Evolutionary conservation across 2,113 vertebrate genomes (phyloP).

Genomic region (human): DNA sequence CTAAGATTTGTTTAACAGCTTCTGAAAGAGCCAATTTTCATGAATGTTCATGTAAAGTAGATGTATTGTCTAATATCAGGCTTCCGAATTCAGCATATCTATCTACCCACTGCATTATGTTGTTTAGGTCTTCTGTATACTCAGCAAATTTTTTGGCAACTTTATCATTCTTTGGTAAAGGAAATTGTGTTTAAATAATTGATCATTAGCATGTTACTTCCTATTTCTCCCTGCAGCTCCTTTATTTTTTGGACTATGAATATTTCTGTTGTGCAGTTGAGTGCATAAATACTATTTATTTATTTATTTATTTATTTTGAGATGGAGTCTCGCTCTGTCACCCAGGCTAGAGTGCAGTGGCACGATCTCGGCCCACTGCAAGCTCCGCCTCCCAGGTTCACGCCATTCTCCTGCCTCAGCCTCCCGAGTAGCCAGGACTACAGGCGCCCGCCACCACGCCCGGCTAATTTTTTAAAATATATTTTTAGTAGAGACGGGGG

Average conservation of each 20-base stretch:
- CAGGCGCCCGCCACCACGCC: too few relatives aligned
- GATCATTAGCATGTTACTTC: neutral
- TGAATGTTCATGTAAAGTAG: neutral
- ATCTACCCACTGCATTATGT: neutral
- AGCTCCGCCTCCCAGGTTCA: too few relatives aligned
- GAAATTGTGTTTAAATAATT: neutral
- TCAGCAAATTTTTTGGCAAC: neutral
- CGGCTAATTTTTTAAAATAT: too few relatives aligned
- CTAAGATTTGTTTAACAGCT: neutral
- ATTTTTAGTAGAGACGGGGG: too few relatives aligned
- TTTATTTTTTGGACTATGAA: neutral
- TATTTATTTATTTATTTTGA: too few relatives aligned
- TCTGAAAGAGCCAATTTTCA: neutral
- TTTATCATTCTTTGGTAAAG: neutral
- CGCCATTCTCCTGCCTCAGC: too few relatives aligned
- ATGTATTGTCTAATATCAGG: neutral
- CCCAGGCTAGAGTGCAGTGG: too few relatives aligned
- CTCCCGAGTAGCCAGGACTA: too few relatives aligned
- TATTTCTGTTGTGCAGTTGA: neutral
- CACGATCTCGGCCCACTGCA: too few relatives aligned
- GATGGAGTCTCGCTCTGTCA: too few relatives aligned
- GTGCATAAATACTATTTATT: too few relatives aligned
- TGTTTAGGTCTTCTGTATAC: neutral
- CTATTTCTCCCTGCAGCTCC: neutral
- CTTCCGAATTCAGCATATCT: neutral